Base-by-base conservation (phyloP, 2,888 invertebrate species). In the Heliconius ismenius region DNA sequence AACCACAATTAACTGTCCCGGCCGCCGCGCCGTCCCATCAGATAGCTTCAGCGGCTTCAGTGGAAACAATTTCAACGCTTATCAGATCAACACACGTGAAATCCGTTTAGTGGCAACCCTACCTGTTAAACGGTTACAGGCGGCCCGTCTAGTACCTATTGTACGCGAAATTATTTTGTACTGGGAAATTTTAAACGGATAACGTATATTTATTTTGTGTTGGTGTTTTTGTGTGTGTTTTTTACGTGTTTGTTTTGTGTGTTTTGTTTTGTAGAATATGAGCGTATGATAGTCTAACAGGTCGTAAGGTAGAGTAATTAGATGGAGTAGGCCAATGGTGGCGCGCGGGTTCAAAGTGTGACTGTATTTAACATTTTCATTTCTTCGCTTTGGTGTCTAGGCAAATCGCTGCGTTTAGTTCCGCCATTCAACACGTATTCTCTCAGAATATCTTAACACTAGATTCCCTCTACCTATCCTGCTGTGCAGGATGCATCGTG, bases 11-110 rank as follows among this genome's bases (percentile, higher is more conserved):
- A 84, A 81, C 76, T 76, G 80, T 74, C 73, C 76, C 79, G 82
- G 82, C 81, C 81, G 81, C 80, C 80, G 9, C 36, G 7, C 36
- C 11, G 81, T 78, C 89, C 90, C 89, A 92, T 93, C 92, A 88
- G 93, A 93, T 93, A 92, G 83, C 83, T 85, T 82, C 82, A 82
- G 81, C 86, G 87, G 87, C 84, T 86, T 86, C 89, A 87, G 87
- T 90, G 88, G 91, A 92, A 93, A 93, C 93, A 93, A 93, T 93
- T 93, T 91, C 87, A 84, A 80, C 80, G 82, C 84, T 86, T 93
- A 93, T 93, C 93, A 83, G 93, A 93, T 93, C 89, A 89, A 87
- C 82, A 87, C 86, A 86, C 84, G 87, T 87, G 86, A 87, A 86
- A 87, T 85, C 83, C 84, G 82, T 82, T 86, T 84, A 85, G 79